phyloP scores from a whole-genome alignment of 2,113 vertebrate genomes.

The Struthidea cinerea region DNA sequence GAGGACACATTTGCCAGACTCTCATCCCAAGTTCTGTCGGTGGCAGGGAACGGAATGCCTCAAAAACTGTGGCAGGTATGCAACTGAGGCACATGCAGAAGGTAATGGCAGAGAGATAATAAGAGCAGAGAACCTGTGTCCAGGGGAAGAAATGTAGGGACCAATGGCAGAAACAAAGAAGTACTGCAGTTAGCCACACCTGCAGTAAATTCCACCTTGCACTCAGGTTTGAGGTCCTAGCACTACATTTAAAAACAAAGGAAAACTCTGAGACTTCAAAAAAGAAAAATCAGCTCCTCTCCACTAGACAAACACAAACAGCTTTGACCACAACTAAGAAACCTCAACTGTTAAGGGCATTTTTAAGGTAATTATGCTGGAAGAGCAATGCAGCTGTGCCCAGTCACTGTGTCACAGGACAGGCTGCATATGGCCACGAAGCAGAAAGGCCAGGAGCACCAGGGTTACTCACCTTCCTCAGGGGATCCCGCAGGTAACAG shows the following conservation, averaged over 20 bases:
- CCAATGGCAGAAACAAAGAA: neutral
- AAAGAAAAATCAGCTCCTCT: neutral
- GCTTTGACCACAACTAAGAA: neutral
- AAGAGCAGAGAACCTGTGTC: neutral
- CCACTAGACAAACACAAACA: neutral
- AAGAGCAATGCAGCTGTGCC: neutral
- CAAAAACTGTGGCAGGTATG: neutral
- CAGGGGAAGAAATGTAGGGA: neutral
- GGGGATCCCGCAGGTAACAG: slow-evolving; percentile 90
- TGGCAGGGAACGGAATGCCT: neutral
- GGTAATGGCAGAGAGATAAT: neutral
- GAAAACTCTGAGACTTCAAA: neutral
- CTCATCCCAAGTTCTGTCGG: neutral
- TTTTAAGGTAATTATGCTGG: neutral
- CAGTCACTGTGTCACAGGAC: neutral
- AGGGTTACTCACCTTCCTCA: slow-evolving; percentile 82
- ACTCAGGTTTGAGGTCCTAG: neutral
- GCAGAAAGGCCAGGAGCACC: neutral
- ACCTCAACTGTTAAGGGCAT: neutral
- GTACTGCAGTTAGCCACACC: neutral
- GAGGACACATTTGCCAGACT: neutral
- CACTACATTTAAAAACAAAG: neutral
- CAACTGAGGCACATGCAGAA: neutral
- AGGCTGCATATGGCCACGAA: neutral
- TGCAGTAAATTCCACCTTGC: neutral